Conservation (phyloP, 2,888 invertebrate species). For the Labia minor region DNA sequence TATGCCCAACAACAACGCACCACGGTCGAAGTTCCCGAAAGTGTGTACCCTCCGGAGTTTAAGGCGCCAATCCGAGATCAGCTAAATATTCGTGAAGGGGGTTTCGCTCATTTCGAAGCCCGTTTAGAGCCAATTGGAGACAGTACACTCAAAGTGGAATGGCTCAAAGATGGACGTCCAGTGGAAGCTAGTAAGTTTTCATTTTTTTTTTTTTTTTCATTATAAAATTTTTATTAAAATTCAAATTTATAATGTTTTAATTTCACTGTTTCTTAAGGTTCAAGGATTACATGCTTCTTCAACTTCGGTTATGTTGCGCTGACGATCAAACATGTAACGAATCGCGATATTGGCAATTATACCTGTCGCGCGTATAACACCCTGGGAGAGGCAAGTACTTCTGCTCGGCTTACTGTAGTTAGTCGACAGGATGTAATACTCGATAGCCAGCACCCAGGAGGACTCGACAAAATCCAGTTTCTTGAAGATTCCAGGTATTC, state of each 20-base stretch:
- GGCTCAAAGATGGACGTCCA: conserved; percentile 82
- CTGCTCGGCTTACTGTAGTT: conserved; percentile 69
- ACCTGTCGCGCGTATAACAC: conserved; percentile 80
- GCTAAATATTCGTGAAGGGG: conserved; percentile 76
- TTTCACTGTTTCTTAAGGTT: conserved; percentile 39
- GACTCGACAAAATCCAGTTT: conserved; percentile 80
- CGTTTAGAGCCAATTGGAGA: conserved; percentile 88
- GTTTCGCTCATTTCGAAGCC: conserved; percentile 91
- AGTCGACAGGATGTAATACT: conserved; percentile 76
- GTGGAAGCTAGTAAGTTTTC: conserved; percentile 66
- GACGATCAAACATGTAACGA: conserved; percentile 80
- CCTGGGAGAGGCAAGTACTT: conserved; percentile 73
- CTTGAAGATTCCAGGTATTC: conserved; percentile 60
- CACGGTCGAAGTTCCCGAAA: conserved; percentile 68
- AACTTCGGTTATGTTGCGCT: conserved; percentile 92
- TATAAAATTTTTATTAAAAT: not conserved
- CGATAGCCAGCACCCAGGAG: conserved; percentile 86
- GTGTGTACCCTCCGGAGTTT: conserved; percentile 70
- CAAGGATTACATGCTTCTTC: conserved; percentile 84
- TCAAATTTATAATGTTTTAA: not conserved
- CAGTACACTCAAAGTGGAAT: conserved; percentile 78
- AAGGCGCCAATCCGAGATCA: conserved; percentile 83
- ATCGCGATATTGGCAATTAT: conserved; percentile 81
- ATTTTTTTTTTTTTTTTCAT: no score
- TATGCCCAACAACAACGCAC: conserved; percentile 64